Evolutionary conservation across 2,797 vertebrate species (phyloP).

Genomic region (Periparus ater): DNA sequence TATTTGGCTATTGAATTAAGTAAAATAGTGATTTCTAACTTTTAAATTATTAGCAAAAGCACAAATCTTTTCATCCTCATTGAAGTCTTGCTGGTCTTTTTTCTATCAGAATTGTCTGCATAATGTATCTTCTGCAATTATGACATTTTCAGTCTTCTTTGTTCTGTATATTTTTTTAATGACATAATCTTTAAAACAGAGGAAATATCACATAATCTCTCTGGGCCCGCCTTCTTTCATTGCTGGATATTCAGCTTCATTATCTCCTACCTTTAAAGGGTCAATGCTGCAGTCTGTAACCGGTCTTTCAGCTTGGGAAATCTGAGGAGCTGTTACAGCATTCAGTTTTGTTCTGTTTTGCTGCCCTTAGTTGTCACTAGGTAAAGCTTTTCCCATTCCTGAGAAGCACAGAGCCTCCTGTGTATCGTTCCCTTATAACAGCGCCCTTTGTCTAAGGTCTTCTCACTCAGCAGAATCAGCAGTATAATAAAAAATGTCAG

Average conservation of each 20-base stretch:
- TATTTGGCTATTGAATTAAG: neutral
- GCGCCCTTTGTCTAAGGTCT: constrained; percentile 68
- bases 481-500: constrained; percentile 69
- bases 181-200: neutral
- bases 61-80: neutral
- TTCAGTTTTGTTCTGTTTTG: constrained; percentile 54
- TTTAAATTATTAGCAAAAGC: constrained; percentile 9
- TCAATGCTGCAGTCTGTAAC: constrained; percentile 34
- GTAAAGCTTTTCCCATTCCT: constrained; percentile 70
- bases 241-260: neutral
- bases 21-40: neutral
- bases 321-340: neutral
- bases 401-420: constrained; percentile 56
- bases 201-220: neutral
- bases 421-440: constrained; percentile 72
- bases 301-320: constrained; percentile 54
- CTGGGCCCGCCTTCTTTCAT: neutral
- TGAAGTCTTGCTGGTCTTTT: neutral
- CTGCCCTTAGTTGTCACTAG: constrained; percentile 61
- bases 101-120: neutral
- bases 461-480: constrained; percentile 63
- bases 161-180: neutral
- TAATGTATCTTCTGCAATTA: neutral
- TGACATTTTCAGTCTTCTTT: neutral
- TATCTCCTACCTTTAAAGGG: neutral